A percentile compares a stretch with the other conserved stretches of the same genome.
These are phyloP conservation scores for Diaperis boleti DNA, from an alignment of 2,888 invertebrate genomes.

Conservation along the genomic window DNA sequence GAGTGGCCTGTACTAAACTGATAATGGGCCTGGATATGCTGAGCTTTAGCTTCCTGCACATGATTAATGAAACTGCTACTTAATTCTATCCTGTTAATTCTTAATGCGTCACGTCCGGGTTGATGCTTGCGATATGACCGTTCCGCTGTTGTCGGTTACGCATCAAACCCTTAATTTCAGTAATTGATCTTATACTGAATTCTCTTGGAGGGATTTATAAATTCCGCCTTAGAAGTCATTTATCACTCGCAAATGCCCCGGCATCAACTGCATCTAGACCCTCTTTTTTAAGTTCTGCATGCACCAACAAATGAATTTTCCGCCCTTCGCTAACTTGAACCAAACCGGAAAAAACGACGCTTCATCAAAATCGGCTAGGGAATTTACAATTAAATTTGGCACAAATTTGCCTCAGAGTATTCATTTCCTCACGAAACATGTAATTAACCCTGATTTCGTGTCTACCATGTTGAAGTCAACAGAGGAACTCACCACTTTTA, in stretches of 20 bases:
- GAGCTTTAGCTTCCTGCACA: slow-evolving; percentile 59
- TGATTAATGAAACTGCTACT: slow-evolving; percentile 64
- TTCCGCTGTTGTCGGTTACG: slow-evolving; percentile 44
- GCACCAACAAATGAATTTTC: slow-evolving; percentile 32
- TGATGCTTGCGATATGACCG: slow-evolving; percentile 53
- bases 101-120: slow-evolving; percentile 63
- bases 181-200: slow-evolving; percentile 58
- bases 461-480: too few species aligned
- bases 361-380: neutral
- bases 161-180: slow-evolving; percentile 53
- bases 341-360: neutral
- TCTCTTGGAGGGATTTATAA: slow-evolving; percentile 59
- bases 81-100: slow-evolving; percentile 64
- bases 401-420: neutral
- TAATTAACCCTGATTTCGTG: too few species aligned
- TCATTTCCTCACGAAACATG: neutral
- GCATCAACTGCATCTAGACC: slow-evolving; percentile 45
- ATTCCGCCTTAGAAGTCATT: slow-evolving; percentile 55
- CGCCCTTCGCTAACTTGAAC: slow-evolving; percentile 3
- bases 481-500: too few species aligned
- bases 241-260: slow-evolving; percentile 51
- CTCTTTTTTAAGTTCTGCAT: slow-evolving; percentile 46
- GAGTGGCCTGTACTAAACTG: slow-evolving; percentile 61
- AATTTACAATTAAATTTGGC: neutral
- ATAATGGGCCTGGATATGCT: slow-evolving; percentile 57